Base-by-base conservation (phyloP, 2,888 invertebrate species). In the Dynastes maya region DNA sequence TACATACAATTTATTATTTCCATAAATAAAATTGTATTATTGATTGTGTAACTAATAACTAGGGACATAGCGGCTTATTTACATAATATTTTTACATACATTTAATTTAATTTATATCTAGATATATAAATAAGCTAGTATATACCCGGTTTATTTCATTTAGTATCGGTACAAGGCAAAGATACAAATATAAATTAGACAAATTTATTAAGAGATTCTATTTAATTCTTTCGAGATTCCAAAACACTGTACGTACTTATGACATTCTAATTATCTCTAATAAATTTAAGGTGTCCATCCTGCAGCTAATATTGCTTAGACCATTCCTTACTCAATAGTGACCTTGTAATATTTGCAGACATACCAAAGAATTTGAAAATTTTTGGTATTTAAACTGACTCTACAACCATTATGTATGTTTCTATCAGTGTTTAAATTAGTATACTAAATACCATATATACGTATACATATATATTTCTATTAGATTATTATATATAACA, bases 361-460 rank as follows among this genome's bases (percentile, higher is more conserved):
- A 67, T 67, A 45, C 40, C 67, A 40, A 67, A 67, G 9, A 67
- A 45, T 4, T 45, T 16, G 40, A 67, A 67, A 67, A 16, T 45
- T 40, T 16, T 67, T 53, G 55, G 71, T 55, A 53, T 51, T 70
- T 53, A 51, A 68, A 68, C 68, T 70, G 77, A 64, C 37, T 13
- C 77, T 77, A 77, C 55, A 70, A 61, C 70, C 29, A 49, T 71
- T 68, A 61, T 70, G 77, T 81, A 81, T 72, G 76, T 80, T n/a
- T 45, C 80, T 80, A 81, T 77, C 61, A 61, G 49, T 80, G 76
- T 67, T 80, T 82, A 80, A 82, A 80, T 80, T 79, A 80, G 81
- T 82, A 80, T 82, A 82, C 84, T 86, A 85, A 85, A 84, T 85
- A 85, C 84, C 85, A 82, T 83, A 80, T 84, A 85, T 85, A 85